Conservation (phyloP, 92 coral and sea anemone species). For the Epizoanthus rinbou region DNA sequence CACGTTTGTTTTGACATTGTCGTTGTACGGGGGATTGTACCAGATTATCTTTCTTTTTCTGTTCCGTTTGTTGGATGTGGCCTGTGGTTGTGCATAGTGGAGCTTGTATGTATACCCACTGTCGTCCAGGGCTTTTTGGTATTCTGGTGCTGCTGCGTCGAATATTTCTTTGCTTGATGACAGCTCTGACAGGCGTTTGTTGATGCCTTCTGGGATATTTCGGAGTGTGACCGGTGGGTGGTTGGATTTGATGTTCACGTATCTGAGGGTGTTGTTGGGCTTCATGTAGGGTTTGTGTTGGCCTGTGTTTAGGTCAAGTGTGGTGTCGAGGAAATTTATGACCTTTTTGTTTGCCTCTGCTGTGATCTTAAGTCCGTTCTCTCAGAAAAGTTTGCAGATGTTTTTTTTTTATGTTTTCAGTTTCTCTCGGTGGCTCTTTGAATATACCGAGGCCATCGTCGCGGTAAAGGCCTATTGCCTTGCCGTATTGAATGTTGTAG, state of each 20-base stretch:
- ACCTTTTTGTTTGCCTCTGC: too few species aligned
- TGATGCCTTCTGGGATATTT: conserved; percentile 32
- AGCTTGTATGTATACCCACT: neutral
- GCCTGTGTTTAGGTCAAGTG: conserved; percentile 26
- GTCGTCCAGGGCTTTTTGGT: neutral
- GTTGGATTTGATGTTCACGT: conserved; percentile 36
- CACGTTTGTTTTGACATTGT: neutral
- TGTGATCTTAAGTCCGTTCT: too few species aligned
- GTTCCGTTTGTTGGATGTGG: neutral
- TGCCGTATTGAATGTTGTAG: conserved; percentile 2
- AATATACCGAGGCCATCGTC: conserved; percentile 8
- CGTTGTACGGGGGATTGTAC: neutral
- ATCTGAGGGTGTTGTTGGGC: conserved; percentile 24
- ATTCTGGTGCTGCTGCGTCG: neutral
- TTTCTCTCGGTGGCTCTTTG: too few species aligned
- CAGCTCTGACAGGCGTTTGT: conserved; percentile 32
- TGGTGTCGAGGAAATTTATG: conserved; percentile 23
- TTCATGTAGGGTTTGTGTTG: conserved; percentile 37
- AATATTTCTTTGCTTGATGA: conserved; percentile 3
- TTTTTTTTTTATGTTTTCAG: too few species aligned
- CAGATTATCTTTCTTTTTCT: neutral
- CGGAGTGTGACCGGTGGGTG: conserved; percentile 23
- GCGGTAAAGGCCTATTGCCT: conserved; percentile 8
- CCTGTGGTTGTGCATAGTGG: neutral
- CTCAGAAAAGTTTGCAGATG: too few species aligned